Conservation (phyloP, 2,888 invertebrate species). For the Copidosoma aretas region DNA sequence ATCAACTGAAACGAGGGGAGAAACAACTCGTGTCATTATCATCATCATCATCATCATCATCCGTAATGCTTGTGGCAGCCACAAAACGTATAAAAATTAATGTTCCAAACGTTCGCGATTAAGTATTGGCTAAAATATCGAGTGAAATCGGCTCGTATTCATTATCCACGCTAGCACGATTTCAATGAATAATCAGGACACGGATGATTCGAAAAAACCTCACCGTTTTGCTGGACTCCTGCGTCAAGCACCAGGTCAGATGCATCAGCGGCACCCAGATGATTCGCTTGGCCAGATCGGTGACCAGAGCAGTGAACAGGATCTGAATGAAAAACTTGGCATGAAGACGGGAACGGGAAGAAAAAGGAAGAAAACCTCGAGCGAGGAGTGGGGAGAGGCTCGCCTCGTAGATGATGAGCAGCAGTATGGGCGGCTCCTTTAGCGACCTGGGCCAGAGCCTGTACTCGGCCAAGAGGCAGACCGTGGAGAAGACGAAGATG, state of each 20-base stretch:
- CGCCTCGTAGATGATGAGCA: constrained; percentile 59
- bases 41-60: too few species aligned
- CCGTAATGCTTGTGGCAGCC: too few species aligned
- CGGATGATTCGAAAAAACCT: constrained; percentile 12
- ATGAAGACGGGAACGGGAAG: constrained; percentile 1
- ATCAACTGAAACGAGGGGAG: constrained; percentile 43
- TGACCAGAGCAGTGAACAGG: constrained; percentile 57
- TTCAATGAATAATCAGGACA: too few species aligned
- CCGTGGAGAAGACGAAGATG: constrained; percentile 56
- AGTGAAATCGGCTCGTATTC: neutral
- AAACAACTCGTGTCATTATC: too few species aligned
- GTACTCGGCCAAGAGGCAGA: constrained; percentile 59
- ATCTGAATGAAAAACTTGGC: constrained; percentile 49
- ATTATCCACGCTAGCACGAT: neutral
- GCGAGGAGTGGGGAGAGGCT: neutral
- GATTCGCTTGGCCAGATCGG: constrained; percentile 54
- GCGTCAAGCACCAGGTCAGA: constrained; percentile 52
- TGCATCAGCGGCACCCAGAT: constrained; percentile 59
- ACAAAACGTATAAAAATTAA: constrained; percentile 15
- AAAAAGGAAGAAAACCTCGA: neutral
- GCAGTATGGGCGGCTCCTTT: constrained; percentile 57
- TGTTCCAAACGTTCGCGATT: neutral
- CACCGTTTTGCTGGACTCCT: constrained; percentile 58
- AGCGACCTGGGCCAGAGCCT: constrained; percentile 59
- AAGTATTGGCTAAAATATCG: neutral